These are phyloP conservation scores for Drosophila micromelanica DNA, from an alignment of 1,140 invertebrate genomes.

Conservation along the genomic window DNA sequence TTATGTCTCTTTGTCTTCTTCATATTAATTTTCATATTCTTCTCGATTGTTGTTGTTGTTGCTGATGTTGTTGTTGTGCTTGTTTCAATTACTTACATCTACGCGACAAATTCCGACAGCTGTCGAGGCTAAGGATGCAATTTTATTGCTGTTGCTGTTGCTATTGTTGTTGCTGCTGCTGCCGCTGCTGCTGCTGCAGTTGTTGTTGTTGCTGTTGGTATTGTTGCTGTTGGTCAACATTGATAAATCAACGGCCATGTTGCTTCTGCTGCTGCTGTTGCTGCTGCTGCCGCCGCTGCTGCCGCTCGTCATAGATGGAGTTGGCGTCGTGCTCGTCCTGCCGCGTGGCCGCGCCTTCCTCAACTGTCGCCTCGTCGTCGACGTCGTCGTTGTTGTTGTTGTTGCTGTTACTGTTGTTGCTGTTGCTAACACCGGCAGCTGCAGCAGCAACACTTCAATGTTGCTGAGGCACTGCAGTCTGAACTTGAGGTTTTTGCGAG, in stretches of 20 bases:
- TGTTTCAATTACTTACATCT: conserved; percentile 77
- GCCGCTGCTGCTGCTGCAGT: conserved; percentile 30
- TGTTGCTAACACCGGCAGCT: background rate
- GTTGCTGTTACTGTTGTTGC: conserved; percentile 3
- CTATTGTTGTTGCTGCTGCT: conserved; percentile 24
- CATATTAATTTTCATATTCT: background rate
- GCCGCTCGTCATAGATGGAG: conserved; percentile 76
- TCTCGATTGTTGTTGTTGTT: conserved; percentile 8
- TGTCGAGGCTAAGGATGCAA: conserved; percentile 26
- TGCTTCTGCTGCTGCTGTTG: conserved; percentile 49
- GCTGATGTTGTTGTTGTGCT: background rate
- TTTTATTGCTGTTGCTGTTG: conserved; percentile 24
- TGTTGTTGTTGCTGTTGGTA: conserved; percentile 20
- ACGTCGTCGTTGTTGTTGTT: conserved; percentile 4
- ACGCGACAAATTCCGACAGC: conserved; percentile 77
- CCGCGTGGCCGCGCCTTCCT: conserved; percentile 27
- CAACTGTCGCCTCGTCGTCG: conserved; percentile 20
- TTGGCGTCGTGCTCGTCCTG: conserved; percentile 39
- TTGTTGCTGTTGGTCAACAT: conserved; percentile 49
- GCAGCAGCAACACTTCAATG: conserved; percentile 47
- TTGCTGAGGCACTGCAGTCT: conserved; percentile 48
- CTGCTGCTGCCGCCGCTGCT: conserved; percentile 59
- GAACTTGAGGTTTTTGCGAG: background rate
- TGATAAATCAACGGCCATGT: conserved; percentile 77
- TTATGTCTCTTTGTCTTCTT: background rate